Base-by-base conservation (phyloP, 1,140 invertebrate genomes). In the Pogonus chalceus region DNA sequence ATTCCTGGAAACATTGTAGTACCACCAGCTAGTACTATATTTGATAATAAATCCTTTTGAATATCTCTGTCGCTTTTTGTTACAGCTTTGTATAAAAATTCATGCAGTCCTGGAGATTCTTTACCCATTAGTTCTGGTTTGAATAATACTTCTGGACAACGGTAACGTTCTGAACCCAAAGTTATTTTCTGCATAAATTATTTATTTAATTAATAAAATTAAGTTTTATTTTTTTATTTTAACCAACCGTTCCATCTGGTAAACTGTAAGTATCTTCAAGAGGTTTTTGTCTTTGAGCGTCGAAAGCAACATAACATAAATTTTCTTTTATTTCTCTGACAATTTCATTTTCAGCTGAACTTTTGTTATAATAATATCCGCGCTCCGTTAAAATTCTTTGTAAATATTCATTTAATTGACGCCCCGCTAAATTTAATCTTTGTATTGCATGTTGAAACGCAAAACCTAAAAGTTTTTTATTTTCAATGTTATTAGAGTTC, bases 1-100 rank as follows among this genome's bases (percentile, higher is more conserved):
- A 84, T 75, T 54, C 82, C 84, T 52, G 87, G 87, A 67, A 84
- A 90, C 87, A 88, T 88, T 62, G 85, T 87, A 72, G 85, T 86
- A 66, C 87, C 86, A 60, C 83, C 83, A 59, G 84, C 86, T 57
- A 88, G 70, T 58, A 87, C 85, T 55, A 82, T 87, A 76, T 88
- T 88, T 68, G 86, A 83, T 67, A 88, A 88, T 65, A 89, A 73
- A 62, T 87, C 85, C 74, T 89, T 82, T 69, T 83, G 77, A 71
- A 87, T 84, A 59, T 87, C 84, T 1, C 85, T 76, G 61, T 88
- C 85, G 60, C 84, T 87, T 68, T 85, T 85, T 75, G 83, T 84
- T 60, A 91, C 88, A 48, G 83, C 84, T 65, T 84, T 85, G 74
- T 83, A 86, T 12, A 84, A 85, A 35, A 83, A 83, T 60, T 88